Evolutionary conservation across 2,113 vertebrate genomes (phyloP), one percentile per base, ranked within the genome.

Genomic region (Neoarius graeffei): DNA sequence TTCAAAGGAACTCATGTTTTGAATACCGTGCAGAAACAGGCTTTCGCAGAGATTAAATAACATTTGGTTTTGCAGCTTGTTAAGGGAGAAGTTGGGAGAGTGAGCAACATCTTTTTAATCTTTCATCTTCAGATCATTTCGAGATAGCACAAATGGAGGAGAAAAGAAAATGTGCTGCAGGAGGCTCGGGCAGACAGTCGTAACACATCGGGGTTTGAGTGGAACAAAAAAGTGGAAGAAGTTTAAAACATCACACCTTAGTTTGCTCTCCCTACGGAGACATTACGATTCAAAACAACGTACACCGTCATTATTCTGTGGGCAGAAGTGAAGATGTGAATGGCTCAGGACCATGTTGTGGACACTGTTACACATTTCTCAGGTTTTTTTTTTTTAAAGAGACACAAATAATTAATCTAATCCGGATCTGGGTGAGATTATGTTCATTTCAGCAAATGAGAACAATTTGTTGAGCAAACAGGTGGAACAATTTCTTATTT

Each of bases 1-100:
- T 85, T 91, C 86, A 88, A 84, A 73, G 83, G 56, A 86, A 89
- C 76, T 69, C 23, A 35, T 87, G 86, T 87, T 87, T 67, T 80
- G n/a, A 86, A 86, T 86, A 64, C 25, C 30, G 30, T 27, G 30
- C 74, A 86, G 25, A 81, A 57, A 81, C 30, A 4, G 30, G 52
- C 85, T 83, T 89, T 83, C 71, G 81, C 79, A 54, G 8, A 56
- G 80, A 89, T 87, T 81, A 85, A 83, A 77, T 56, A 77, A 80
- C 90, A 89, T 89, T 89, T 77, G 86, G 27, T 19, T 85, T 79
- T 30, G 83, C 76, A 67, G 79, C 83, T 89, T 27, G 79, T 50
- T 87, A 88, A 56, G 48, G 17, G 2, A 30, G 64, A 77, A 20
- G 17, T 67, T 57, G 19, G 25, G 85, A 86, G 20, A 79, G 23